phyloP scores from a whole-genome alignment of 2,113 vertebrate species.

The Aspiorhynchus laticeps region DNA sequence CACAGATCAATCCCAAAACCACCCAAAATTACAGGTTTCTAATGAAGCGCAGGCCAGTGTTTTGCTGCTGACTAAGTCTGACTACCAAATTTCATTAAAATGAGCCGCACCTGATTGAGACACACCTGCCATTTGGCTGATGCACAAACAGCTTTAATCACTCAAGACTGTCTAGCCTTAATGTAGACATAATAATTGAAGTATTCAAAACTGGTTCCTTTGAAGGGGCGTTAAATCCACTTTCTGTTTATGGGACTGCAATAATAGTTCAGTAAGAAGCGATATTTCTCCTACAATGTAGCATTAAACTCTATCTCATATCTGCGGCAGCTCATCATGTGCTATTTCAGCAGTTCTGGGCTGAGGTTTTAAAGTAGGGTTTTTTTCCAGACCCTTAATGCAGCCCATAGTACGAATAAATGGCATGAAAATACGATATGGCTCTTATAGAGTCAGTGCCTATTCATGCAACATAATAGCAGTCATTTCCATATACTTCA shows the following conservation, averaged over 20 bases:
- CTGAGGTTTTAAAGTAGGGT: neutral
- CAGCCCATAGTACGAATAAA: slow-evolving; percentile 17
- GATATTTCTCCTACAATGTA: neutral
- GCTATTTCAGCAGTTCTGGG: slow-evolving; percentile 33
- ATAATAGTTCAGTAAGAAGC: slow-evolving; percentile 3
- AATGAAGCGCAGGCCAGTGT: slow-evolving; percentile 4
- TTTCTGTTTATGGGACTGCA: slow-evolving; percentile 10
- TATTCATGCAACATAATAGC: slow-evolving; percentile 41
- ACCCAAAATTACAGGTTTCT: neutral
- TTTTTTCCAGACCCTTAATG: slow-evolving; percentile 8
- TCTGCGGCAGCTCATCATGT: slow-evolving; percentile 29
- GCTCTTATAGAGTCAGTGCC: slow-evolving; percentile 24
- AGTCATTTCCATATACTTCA: slow-evolving; percentile 44
- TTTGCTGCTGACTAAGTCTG: slow-evolving; percentile 21
- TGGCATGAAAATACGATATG: slow-evolving; percentile 34
- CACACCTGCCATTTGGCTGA: slow-evolving; percentile 6
- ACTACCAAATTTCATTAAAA: slow-evolving; percentile 32
- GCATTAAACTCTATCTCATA: slow-evolving; percentile 19
- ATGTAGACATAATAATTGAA: slow-evolving; percentile 9
- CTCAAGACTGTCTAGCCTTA: neutral
- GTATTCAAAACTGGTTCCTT: slow-evolving; percentile 21
- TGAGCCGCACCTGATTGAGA: slow-evolving; percentile 29
- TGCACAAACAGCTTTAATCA: slow-evolving; percentile 15
- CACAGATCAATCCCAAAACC: neutral
- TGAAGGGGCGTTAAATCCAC: neutral